Conservation (phyloP, 2,797 vertebrate genomes). For the Cyclura pinguis region DNA sequence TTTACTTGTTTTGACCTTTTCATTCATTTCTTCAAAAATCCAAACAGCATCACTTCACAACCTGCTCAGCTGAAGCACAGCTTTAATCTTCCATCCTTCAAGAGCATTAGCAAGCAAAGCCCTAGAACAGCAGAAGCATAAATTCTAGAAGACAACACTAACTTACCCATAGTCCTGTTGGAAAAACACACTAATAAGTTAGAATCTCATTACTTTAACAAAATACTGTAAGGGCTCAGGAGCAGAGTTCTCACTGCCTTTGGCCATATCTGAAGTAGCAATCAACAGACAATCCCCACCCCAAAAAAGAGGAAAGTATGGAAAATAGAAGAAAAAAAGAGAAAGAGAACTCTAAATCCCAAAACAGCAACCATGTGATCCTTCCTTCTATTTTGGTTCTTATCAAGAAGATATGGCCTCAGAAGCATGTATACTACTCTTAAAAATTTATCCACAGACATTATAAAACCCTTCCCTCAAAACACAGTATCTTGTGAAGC, state of each 20-base stretch:
- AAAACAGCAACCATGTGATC: neutral
- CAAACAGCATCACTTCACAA: neutral
- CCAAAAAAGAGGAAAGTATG: too few relatives aligned
- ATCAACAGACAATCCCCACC: neutral
- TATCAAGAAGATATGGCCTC: neutral
- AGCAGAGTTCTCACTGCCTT: neutral
- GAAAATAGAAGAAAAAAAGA: too few relatives aligned
- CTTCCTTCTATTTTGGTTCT: neutral
- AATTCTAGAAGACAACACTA: neutral
- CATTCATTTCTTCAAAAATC: neutral
- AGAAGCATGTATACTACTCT: neutral
- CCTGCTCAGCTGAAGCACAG: neutral
- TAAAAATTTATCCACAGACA: neutral
- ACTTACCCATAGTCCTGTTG: neutral
- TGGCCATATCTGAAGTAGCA: neutral
- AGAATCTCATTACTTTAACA: neutral
- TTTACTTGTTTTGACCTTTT: conserved; percentile 21
- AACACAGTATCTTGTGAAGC: neutral
- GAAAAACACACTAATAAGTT: neutral
- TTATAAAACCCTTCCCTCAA: too few relatives aligned
- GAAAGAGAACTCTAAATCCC: neutral
- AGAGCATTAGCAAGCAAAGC: neutral
- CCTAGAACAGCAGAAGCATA: neutral
- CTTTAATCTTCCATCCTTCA: neutral
- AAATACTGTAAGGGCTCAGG: neutral